Evolutionary conservation across 2,797 vertebrate species (phyloP).

Genomic region (Xyrichtys novacula): DNA sequence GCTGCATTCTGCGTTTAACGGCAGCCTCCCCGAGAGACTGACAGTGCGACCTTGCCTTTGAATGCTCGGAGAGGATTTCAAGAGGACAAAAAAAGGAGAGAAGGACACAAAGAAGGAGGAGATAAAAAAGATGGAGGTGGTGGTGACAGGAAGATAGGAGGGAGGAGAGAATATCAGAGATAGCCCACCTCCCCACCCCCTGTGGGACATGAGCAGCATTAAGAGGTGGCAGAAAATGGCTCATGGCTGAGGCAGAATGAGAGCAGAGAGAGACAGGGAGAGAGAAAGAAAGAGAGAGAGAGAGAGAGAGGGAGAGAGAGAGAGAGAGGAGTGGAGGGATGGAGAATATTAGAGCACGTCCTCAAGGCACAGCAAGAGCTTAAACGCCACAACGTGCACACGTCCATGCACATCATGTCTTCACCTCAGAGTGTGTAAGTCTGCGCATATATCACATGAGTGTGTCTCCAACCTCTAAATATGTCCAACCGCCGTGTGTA

Average conservation of each 20-base stretch:
- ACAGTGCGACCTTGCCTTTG: constrained; percentile 64
- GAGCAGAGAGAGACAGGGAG: constrained; percentile 45
- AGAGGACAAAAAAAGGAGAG: constrained; percentile 30
- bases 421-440: constrained; percentile 32
- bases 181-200: constrained; percentile 31
- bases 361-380: constrained; percentile 75
- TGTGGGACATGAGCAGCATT: constrained; percentile 56
- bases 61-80: constrained; percentile 27
- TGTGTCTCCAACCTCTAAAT: constrained; percentile 31
- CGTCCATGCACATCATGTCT: constrained; percentile 12
- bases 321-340: constrained; percentile 56
- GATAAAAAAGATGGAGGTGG: constrained; percentile 45
- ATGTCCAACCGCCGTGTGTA: constrained; percentile 40
- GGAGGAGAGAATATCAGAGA: constrained; percentile 66
- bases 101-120: constrained; percentile 21
- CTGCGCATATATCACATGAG: constrained; percentile 17
- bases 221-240: constrained; percentile 72
- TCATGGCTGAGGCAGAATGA: constrained; percentile 69
- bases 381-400: constrained; percentile 76
- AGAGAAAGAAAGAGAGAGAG: constrained; percentile 49
- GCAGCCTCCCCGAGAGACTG: constrained; percentile 34
- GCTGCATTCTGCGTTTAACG: constrained; percentile 35
- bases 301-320: constrained; percentile 44
- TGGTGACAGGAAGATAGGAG: constrained; percentile 65
- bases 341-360: constrained; percentile 75